These are phyloP conservation scores for Molanna angustata DNA, from an alignment of 2,888 invertebrate genomes.

Conservation along the genomic window DNA sequence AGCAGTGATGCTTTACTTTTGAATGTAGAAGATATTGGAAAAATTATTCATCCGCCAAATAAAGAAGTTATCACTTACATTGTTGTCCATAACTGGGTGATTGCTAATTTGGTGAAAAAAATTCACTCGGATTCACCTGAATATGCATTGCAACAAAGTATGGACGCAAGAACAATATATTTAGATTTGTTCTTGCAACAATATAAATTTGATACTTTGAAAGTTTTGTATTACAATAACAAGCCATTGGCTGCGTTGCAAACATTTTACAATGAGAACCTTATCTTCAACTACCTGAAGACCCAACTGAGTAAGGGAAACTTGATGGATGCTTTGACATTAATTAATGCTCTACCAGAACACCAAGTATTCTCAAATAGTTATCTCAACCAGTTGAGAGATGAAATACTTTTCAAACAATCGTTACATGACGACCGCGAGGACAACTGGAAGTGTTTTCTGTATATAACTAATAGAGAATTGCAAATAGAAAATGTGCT, in stretches of 20 bases:
- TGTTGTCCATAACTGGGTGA: conserved; percentile 64
- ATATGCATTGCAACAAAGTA: conserved; percentile 48
- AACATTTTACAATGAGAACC: conserved; percentile 52
- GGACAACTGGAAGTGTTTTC: conserved; percentile 53
- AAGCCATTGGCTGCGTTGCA: conserved; percentile 59
- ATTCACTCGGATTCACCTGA: conserved; percentile 57
- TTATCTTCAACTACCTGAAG: conserved; percentile 54
- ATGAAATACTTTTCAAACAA: conserved; percentile 58
- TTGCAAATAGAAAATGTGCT: conserved; percentile 53
- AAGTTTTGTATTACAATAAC: conserved; percentile 56
- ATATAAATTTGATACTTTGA: conserved; percentile 53
- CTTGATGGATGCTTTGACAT: conserved; percentile 50
- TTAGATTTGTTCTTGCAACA: conserved; percentile 60
- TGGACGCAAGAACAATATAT: conserved; percentile 57
- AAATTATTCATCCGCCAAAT: conserved; percentile 44
- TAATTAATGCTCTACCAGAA: conserved; percentile 60
- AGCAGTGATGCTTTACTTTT: no score
- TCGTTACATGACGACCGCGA: conserved; percentile 51
- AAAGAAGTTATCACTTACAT: conserved; percentile 60
- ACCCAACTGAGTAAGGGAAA: conserved; percentile 46
- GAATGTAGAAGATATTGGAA: background rate
- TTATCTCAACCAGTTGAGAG: conserved; percentile 56
- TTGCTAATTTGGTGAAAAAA: conserved; percentile 65
- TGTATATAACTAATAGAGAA: conserved; percentile 51
- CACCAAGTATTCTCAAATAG: conserved; percentile 50